These are phyloP conservation scores for Acronicta psi DNA, from an alignment of 2,888 invertebrate species.

Conservation along the genomic window DNA sequence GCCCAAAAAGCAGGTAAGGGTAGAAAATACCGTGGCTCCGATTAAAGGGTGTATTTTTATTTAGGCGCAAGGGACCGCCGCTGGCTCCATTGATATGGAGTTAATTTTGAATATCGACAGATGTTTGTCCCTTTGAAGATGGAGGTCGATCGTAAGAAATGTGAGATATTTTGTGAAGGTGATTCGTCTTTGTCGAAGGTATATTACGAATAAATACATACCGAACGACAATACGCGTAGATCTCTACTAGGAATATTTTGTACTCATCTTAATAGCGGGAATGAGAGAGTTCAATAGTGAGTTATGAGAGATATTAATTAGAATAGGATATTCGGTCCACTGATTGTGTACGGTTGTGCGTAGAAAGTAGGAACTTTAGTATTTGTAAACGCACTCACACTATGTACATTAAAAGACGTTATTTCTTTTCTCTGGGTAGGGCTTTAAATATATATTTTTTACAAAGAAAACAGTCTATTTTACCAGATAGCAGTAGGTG, in stretches of 20 bases:
- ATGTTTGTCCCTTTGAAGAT: slow-evolving; percentile 41
- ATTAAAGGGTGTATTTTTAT: slow-evolving; percentile 49
- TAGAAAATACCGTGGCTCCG: slow-evolving; percentile 21
- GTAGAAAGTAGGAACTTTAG: too few species aligned
- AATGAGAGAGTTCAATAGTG: too few species aligned
- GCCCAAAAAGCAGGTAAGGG: slow-evolving; percentile 13
- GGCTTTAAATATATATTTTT: too few species aligned
- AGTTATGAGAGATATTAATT: too few species aligned
- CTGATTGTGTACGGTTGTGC: too few species aligned
- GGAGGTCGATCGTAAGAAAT: slow-evolving; percentile 20
- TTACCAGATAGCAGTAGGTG: too few species aligned
- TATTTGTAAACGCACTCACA: too few species aligned
- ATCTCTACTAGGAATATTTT: neutral
- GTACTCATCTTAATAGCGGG: neutral
- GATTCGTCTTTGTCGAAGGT: slow-evolving; percentile 12
- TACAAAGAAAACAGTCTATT: too few species aligned
- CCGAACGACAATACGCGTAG: neutral
- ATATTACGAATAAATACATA: slow-evolving; percentile 4
- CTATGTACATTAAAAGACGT: too few species aligned
- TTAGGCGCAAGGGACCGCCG: slow-evolving; percentile 21
- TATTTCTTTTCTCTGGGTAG: too few species aligned
- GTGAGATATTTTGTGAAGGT: slow-evolving; percentile 22
- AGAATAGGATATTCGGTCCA: too few species aligned
- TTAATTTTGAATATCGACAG: slow-evolving; percentile 53
- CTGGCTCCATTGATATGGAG: slow-evolving; percentile 41